Evolutionary conservation across 2,797 vertebrate species (phyloP).

Genomic region (Centroberyx gerrardi): DNA sequence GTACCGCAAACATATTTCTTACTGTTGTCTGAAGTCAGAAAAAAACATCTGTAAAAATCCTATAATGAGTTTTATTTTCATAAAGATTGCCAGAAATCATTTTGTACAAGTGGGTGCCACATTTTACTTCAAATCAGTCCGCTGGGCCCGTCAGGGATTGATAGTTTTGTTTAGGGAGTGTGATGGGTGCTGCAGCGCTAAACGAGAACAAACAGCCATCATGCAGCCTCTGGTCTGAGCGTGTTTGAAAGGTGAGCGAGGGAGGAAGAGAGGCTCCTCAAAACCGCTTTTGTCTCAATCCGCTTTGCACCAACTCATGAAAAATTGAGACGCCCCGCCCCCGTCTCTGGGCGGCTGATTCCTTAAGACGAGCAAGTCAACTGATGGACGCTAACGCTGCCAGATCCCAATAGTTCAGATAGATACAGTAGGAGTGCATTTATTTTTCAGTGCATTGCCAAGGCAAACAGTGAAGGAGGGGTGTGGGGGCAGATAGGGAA

Average conservation of each 20-base stretch:
- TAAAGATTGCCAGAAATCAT: background rate
- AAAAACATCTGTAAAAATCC: background rate
- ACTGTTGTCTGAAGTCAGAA: too few species aligned
- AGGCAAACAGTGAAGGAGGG: slow-evolving; percentile 47
- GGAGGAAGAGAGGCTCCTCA: slow-evolving; percentile 27
- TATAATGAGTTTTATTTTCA: background rate
- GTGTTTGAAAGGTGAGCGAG: slow-evolving; percentile 59
- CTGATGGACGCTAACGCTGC: slow-evolving; percentile 63
- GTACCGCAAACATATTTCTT: too few species aligned
- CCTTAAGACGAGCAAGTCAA: slow-evolving; percentile 64
- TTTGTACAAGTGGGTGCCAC: background rate
- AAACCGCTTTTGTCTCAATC: slow-evolving; percentile 73
- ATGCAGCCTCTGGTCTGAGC: slow-evolving; percentile 42
- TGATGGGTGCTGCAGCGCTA: slow-evolving; percentile 1
- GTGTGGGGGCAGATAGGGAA: slow-evolving; percentile 47
- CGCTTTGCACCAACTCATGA: slow-evolving; percentile 68
- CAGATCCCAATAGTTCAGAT: slow-evolving; percentile 59
- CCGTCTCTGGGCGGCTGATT: slow-evolving; percentile 76
- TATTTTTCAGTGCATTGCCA: slow-evolving; percentile 71
- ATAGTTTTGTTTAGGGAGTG: background rate
- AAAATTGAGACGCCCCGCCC: slow-evolving; percentile 67
- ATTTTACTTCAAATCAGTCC: background rate
- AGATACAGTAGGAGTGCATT: slow-evolving; percentile 68
- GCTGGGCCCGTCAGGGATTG: background rate
- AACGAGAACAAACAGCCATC: slow-evolving; percentile 48